Percentiles rank a stretch among this genome's conserved stretches.
Conservation (phyloP, 1,140 invertebrate species). For the Drosophila setifemur region DNA sequence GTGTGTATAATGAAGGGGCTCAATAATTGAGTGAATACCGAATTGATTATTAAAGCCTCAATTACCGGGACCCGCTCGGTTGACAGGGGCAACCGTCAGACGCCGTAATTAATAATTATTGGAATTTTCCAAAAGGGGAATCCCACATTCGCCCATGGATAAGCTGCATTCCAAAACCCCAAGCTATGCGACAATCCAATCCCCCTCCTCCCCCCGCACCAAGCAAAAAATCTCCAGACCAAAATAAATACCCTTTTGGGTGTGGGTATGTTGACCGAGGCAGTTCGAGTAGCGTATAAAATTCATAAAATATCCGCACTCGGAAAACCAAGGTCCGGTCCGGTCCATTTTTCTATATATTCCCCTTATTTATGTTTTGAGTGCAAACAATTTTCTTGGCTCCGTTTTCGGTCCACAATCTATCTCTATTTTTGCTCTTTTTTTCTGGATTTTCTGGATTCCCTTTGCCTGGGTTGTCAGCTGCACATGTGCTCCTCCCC, state of each 20-base stretch:
- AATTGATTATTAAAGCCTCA: conserved; percentile 49
- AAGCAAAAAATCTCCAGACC: conserved; percentile 21
- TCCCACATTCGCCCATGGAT: not conserved
- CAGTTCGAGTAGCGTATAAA: conserved; percentile 74
- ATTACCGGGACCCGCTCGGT: conserved; percentile 29
- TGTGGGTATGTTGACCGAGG: conserved; percentile 37
- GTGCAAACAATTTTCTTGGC: conserved; percentile 60
- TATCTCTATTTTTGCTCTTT: not conserved
- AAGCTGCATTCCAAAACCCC: not conserved
- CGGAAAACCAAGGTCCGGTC: conserved; percentile 25
- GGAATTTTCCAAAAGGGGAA: conserved; percentile 19
- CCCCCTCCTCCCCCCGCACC: no score
- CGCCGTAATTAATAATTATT: conserved; percentile 43
- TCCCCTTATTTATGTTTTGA: conserved; percentile 60
- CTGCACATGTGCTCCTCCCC: conserved; percentile 59
- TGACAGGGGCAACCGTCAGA: conserved; percentile 14
- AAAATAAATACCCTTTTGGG: conserved; percentile 8
- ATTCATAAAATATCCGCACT: conserved; percentile 80
- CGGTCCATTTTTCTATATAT: conserved; percentile 22
- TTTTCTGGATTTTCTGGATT: conserved; percentile 4
- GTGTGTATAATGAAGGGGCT: conserved; percentile 49
- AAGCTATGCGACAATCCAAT: conserved; percentile 31
- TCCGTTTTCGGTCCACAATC: conserved; percentile 6
- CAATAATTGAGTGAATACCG: conserved; percentile 47
- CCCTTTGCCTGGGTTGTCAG: conserved; percentile 70